Evolutionary conservation across 2,888 invertebrate genomes (phyloP), one percentile per base, ranked within the genome.

Genomic region (Apamea epomidion): DNA sequence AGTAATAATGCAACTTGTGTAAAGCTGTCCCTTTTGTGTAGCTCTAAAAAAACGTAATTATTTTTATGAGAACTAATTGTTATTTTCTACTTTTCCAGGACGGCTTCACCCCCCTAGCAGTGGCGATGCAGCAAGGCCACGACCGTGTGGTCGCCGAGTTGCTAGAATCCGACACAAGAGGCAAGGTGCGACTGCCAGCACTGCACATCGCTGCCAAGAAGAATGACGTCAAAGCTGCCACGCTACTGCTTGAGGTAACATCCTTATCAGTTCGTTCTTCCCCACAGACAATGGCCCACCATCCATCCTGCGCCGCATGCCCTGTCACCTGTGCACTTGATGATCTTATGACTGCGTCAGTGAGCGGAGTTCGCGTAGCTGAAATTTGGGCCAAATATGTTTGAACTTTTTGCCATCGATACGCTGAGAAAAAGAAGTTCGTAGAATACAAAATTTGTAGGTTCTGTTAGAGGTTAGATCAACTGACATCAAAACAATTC

Each of bases 171-270:
- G 99, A 99, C 97, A 99, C 99, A 48, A 97, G 99, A 86, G 99
- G 99, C 81, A 99, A 99, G 95, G 99, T 99, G 16, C 98, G 99
- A 80, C 97, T 99, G 87, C 99, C 99, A 2, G 99, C 99, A 2
- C 97, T 99, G 77, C 99, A 99, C 95, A 99, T 99, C 89, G 99
- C 99, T 32, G 99, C 99, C 71, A 99, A 99, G 97, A 99, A 99
- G 93, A 99, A 99, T 94, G 99, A 99, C 93, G 99, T 99, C 81
- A 99, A 99, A 96, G 99, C 99, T 8, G 99, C 99, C 5, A 98
- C 98, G 25, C 97, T 99, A 77, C 97, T 99, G 65, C 97, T 99
- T 87, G 98, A 99, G 97, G 98, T 98, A 92, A 88, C n/a, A 60
- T 12, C n/a, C 58, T 60, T 60, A 12, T n/a, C 58, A 14, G 3